Conservation (phyloP, 2,888 invertebrate species). For the Celastrina argiolus region DNA sequence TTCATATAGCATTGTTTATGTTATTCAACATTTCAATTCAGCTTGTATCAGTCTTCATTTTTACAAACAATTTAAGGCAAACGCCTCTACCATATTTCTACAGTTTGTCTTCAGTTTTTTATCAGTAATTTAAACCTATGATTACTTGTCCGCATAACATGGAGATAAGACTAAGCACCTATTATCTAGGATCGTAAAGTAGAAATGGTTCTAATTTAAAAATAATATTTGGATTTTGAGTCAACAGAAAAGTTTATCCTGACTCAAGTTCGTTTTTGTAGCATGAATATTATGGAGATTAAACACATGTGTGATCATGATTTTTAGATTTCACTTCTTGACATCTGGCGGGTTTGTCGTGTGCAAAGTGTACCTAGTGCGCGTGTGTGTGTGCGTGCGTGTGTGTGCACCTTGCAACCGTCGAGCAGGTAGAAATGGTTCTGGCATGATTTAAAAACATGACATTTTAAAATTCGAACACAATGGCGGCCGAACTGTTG, state of each 20-base stretch:
- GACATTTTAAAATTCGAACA: constrained; percentile 38
- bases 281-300: constrained; percentile 9
- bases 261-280: neutral
- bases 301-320: constrained; percentile 13
- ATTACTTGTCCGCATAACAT: neutral
- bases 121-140: neutral
- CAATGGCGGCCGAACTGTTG: constrained; percentile 30
- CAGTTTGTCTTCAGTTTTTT: neutral
- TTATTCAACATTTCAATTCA: neutral
- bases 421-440: constrained; percentile 62
- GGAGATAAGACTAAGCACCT: neutral
- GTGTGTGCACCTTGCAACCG: constrained; percentile 70
- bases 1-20: neutral
- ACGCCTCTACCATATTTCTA: neutral
- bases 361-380: constrained; percentile 33
- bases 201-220: neutral
- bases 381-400: constrained; percentile 41
- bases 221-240: neutral
- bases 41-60: neutral
- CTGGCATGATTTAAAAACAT: constrained; percentile 65
- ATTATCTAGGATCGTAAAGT: neutral
- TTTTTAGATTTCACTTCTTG: constrained; percentile 15
- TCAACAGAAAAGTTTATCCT: neutral
- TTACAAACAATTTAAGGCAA: too few species aligned
- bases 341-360: constrained; percentile 30